Conservation (phyloP, 2,113 vertebrate genomes). For the Eulemur rufifrons region DNA sequence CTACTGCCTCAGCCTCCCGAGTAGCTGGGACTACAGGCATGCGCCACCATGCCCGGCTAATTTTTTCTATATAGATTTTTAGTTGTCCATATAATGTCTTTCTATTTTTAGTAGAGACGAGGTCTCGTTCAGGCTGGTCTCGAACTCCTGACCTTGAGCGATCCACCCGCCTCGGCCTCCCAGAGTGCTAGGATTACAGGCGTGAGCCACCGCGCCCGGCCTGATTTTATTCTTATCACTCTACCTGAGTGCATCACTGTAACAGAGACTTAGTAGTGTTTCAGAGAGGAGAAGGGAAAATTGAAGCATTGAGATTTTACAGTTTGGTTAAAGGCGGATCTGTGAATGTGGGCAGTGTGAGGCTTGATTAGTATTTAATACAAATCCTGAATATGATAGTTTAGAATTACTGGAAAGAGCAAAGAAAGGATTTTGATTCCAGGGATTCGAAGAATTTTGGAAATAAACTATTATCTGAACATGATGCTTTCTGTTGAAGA, state of each 20-base stretch:
- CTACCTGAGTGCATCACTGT: not conserved
- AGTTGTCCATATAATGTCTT: too few relatives aligned
- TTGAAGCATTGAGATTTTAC: not conserved
- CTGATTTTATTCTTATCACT: not conserved
- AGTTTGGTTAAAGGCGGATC: not conserved
- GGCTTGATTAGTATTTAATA: not conserved
- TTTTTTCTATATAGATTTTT: too few relatives aligned
- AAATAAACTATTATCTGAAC: not conserved
- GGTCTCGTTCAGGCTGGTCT: too few relatives aligned
- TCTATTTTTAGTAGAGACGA: too few relatives aligned
- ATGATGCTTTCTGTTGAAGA: not conserved
- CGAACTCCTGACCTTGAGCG: too few relatives aligned
- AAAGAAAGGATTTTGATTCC: not conserved
- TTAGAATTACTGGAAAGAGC: not conserved
- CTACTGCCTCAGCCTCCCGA: too few relatives aligned
- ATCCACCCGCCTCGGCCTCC: too few relatives aligned
- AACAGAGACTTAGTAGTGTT: not conserved
- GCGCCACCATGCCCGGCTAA: too few relatives aligned
- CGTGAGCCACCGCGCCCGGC: too few relatives aligned
- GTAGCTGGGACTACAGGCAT: too few relatives aligned
- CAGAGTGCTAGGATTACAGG: too few relatives aligned
- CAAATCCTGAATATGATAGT: not conserved
- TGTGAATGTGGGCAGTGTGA: too few relatives aligned
- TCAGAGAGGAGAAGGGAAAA: not conserved
- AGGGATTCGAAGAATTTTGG: not conserved